phyloP scores from a whole-genome alignment of 2,113 vertebrate genomes.

The Pomatorhinus ruficollis region DNA sequence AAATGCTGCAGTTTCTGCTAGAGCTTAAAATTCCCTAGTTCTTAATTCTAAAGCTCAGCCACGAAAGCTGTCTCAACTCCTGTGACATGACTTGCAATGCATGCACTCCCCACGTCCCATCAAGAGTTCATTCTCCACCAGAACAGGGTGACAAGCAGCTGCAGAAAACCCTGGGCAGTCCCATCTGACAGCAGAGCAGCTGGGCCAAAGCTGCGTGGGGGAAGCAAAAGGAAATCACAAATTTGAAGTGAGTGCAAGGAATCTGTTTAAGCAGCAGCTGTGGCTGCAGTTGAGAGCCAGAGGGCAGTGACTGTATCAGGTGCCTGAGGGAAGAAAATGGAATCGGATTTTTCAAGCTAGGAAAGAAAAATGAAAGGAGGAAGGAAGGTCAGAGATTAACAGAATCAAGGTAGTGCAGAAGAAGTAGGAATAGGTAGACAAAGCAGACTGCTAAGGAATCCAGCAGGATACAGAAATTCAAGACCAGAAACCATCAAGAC shows the following conservation, averaged over 20 bases:
- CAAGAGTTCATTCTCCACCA: neutral
- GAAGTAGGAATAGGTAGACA: neutral
- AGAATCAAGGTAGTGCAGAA: neutral
- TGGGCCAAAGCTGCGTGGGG: neutral
- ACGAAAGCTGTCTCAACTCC: neutral
- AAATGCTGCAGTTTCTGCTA: neutral
- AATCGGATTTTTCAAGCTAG: neutral
- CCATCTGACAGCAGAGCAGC: neutral
- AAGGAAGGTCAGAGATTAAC: neutral
- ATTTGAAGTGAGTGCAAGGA: neutral
- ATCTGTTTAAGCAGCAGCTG: neutral
- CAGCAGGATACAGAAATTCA: neutral
- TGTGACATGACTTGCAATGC: neutral
- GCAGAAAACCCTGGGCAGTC: neutral
- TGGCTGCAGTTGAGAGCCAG: neutral
- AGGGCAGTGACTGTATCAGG: neutral
- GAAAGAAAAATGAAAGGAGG: neutral
- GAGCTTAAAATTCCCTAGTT: conserved; percentile 4
- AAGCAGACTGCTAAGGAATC: neutral
- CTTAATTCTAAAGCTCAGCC: neutral
- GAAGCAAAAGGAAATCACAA: neutral
- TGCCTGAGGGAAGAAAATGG: neutral
- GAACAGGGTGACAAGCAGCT: accelerated
- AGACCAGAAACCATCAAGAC: neutral
- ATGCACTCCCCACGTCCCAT: neutral